Base-by-base conservation (phyloP, 2,888 invertebrate species). In the Chaitophorus viminalis region DNA sequence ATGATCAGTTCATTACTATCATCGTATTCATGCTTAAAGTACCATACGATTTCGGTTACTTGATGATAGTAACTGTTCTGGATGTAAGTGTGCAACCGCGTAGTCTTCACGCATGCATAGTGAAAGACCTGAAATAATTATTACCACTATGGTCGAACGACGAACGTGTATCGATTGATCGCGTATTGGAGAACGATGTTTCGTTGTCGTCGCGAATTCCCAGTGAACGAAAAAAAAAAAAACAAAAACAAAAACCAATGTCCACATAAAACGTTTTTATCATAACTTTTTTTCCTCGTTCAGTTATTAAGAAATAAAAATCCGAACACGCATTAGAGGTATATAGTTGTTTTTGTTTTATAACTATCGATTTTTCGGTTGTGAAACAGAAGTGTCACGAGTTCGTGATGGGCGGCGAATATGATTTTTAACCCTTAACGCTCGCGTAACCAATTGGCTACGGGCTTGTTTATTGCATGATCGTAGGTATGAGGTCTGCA, bases 301-400 rank as follows among this genome's bases (percentile, higher is more conserved):
- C 0, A 60, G 21, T 60, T 3, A 36, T 74, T 33, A 33, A 82
- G 33, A 72, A 72, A 72, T 33, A 72, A 46, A 46, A 33, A 72
- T 52, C 52, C 18, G 72, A 52, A 52, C 39, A 36, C 4, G 31
- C 31, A n/a, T n/a, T n/a, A n/a, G n/a, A n/a, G n/a, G n/a, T 21
- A n/a, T 54, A 65, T 2, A 68, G 72, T 74, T 54, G 54, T 75
- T 60, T 65, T 75, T 83, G 29, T 65, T 60, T 60, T 83, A 75
- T 39, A 60, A 60, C 83, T 36, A 29, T 83, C 60, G 60, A 74
- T 9, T 82, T 76, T 84, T 65, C 18, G 75, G 52, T 86, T 86
- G 46, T 18, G 86, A 86, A 86, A 86, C 86, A 86, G 72, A 72
- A 86, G 86, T 86, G 78, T 86, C 86, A 86, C 86, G 86, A 86